Evolutionary conservation across 2,888 invertebrate genomes (phyloP).

Genomic region (Ophioninae sp.): DNA sequence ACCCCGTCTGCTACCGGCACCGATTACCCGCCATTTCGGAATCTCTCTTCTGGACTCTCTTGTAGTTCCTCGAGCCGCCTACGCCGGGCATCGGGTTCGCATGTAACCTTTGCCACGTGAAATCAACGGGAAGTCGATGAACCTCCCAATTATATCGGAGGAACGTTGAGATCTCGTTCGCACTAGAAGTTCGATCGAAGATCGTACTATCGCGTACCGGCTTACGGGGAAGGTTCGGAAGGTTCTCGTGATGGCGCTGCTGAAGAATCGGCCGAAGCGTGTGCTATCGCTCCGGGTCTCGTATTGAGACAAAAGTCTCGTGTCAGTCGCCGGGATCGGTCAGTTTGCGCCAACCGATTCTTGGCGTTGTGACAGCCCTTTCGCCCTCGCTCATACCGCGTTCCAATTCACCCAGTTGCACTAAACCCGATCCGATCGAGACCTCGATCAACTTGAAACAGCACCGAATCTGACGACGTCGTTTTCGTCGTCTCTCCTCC

Average conservation of each 20-base stretch:
- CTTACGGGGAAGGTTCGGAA: neutral
- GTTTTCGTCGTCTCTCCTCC: conserved; percentile 32
- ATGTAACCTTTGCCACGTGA: conserved; percentile 53
- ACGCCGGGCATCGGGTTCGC: conserved; percentile 68
- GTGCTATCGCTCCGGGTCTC: conserved; percentile 78
- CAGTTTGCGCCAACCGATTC: conserved; percentile 81
- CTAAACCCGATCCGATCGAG: conserved; percentile 36
- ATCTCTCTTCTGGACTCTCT: conserved; percentile 69
- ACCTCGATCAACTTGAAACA: conserved; percentile 23
- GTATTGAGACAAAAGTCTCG: conserved; percentile 71
- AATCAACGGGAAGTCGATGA: neutral
- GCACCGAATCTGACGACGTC: conserved; percentile 12
- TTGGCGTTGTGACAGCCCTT: conserved; percentile 76
- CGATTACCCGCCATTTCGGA: conserved; percentile 76
- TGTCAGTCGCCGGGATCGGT: conserved; percentile 86
- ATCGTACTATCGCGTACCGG: neutral
- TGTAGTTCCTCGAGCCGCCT: conserved; percentile 56
- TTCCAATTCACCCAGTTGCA: conserved; percentile 66
- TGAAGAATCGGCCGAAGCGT: conserved; percentile 66
- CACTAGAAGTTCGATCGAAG: neutral
- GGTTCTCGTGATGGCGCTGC: conserved; percentile 1
- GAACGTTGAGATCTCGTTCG: conserved; percentile 5
- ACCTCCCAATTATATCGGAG: neutral
- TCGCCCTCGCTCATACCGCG: conserved; percentile 79
- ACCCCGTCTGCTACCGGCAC: conserved; percentile 81